phyloP scores from a whole-genome alignment of 2,888 invertebrate species.

The Mellilla xanthometata region DNA sequence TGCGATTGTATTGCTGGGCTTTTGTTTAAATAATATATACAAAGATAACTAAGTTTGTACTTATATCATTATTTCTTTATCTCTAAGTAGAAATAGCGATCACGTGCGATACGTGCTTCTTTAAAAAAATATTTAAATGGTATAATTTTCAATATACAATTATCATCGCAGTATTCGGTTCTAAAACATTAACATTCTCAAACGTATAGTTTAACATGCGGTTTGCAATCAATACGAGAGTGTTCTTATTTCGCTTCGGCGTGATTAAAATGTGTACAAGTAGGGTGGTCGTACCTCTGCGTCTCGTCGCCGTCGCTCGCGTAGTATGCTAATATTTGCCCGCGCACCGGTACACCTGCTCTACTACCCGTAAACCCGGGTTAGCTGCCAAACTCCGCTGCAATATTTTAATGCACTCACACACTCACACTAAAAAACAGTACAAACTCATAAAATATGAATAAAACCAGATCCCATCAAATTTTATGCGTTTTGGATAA shows the following conservation, averaged over 20 bases:
- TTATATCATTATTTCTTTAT: too few species aligned
- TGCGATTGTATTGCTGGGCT: too few species aligned
- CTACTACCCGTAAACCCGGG: slow-evolving; percentile 12
- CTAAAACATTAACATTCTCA: too few species aligned
- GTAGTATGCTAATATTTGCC: slow-evolving; percentile 34
- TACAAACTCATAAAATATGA: slow-evolving; percentile 22
- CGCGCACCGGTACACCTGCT: slow-evolving; percentile 21
- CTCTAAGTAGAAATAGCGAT: too few species aligned
- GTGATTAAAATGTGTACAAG: slow-evolving; percentile 36
- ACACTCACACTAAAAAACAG: slow-evolving; percentile 22
- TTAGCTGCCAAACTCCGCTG: slow-evolving; percentile 20
- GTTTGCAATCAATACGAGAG: slow-evolving; percentile 16
- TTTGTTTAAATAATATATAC: too few species aligned
- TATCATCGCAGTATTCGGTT: too few species aligned
- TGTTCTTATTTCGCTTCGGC: slow-evolving; percentile 23
- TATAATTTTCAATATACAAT: too few species aligned
- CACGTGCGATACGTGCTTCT: too few species aligned
- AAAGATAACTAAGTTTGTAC: too few species aligned
- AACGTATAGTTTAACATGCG: too few species aligned
- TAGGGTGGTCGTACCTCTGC: slow-evolving; percentile 7
- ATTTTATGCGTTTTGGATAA: slow-evolving; percentile 24
- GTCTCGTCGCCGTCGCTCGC: slow-evolving; percentile 12
- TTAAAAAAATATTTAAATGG: too few species aligned
- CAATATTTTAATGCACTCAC: slow-evolving; percentile 22
- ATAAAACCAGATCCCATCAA: slow-evolving; percentile 21